These are phyloP conservation scores for Anolis sagrei DNA, from an alignment of 2,113 vertebrate species.

Conservation along the genomic window DNA sequence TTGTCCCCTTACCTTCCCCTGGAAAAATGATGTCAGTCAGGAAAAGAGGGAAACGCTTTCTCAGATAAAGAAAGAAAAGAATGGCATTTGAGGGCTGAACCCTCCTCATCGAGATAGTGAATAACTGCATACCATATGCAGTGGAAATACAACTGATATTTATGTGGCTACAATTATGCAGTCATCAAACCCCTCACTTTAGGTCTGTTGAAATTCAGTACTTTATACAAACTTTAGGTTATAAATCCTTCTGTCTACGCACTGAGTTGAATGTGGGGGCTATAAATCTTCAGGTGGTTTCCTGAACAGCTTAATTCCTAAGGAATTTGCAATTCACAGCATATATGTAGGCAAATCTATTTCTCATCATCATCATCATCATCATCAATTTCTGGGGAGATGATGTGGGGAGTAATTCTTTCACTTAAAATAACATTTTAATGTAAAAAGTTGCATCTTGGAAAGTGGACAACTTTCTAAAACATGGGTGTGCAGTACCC, in stretches of 20 bases:
- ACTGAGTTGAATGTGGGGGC: background rate
- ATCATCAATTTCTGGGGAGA: background rate
- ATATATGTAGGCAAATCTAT: background rate
- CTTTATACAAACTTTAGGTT: constrained; percentile 2
- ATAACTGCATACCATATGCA: background rate
- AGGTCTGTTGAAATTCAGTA: background rate
- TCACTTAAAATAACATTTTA: no score
- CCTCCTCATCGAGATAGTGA: background rate
- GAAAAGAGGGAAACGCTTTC: background rate
- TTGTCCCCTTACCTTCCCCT: no score
- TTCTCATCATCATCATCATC: no score
- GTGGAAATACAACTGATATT: background rate
- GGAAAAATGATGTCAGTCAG: background rate
- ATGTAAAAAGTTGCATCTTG: no score
- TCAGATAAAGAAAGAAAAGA: background rate
- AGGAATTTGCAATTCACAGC: background rate
- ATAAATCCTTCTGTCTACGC: constrained; percentile 22
- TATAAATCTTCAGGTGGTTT: constrained; percentile 35
- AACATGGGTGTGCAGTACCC: no score
- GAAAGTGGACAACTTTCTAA: no score
- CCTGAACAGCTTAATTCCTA: constrained; percentile 34
- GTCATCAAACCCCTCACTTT: background rate
- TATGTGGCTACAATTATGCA: constrained; percentile 4
- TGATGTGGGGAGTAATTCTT: no score
- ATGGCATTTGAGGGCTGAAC: background rate